phyloP scores from a whole-genome alignment of 2,113 vertebrate genomes.

The Pardalotus punctatus region DNA sequence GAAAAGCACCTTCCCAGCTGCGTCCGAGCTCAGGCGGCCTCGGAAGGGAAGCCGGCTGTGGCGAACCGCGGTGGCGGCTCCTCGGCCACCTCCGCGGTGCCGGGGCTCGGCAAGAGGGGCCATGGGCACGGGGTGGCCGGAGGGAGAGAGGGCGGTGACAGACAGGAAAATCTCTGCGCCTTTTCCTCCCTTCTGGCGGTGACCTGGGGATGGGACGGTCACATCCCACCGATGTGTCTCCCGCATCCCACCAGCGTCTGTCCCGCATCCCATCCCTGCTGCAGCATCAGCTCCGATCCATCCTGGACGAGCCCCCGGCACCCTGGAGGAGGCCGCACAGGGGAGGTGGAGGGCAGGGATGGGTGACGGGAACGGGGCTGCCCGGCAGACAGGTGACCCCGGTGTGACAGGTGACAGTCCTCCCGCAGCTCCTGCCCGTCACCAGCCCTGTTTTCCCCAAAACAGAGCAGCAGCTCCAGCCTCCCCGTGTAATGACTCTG shows the following conservation, averaged over 20 bases:
- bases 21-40: background rate
- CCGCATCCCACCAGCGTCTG: fast-evolving
- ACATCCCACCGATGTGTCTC: background rate
- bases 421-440: background rate
- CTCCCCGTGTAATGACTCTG: background rate
- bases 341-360: background rate
- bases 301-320: background rate
- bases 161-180: background rate
- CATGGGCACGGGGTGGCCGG: fast-evolving
- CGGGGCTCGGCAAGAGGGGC: background rate
- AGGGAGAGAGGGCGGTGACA: fast-evolving
- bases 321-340: fast-evolving
- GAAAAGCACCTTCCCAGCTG: background rate
- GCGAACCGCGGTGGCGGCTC: background rate
- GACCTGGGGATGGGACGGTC: background rate
- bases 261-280: background rate
- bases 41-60: fast-evolving
- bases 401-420: too few species aligned
- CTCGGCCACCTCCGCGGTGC: fast-evolving
- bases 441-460: background rate
- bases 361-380: fast-evolving
- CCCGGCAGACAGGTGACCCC: background rate
- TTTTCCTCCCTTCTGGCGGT: background rate
- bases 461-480: background rate
- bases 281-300: background rate